These are phyloP conservation scores for Saimiri boliviensis DNA, from an alignment of 2,113 vertebrate species.

Conservation along the genomic window DNA sequence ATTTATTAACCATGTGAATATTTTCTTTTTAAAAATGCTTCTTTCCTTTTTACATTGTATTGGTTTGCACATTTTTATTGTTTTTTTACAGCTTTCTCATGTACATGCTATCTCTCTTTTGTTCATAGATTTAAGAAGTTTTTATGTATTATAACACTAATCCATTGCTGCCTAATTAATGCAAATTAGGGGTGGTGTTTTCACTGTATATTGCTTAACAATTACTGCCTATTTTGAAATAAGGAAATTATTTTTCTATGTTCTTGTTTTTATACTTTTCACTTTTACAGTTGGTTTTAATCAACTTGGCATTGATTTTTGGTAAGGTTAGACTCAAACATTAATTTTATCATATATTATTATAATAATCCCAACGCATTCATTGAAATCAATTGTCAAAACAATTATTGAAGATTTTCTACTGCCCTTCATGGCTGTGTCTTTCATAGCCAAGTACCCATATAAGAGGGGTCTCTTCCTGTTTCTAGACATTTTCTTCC, in stretches of 20 bases:
- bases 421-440: not conserved
- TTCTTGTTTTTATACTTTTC: not conserved
- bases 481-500: not conserved
- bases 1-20: not conserved
- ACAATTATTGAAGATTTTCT: not conserved
- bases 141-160: not conserved
- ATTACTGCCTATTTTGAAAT: not conserved
- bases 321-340: not conserved
- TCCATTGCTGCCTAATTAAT: not conserved
- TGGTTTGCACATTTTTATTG: not conserved
- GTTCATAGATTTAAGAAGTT: not conserved
- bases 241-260: not conserved
- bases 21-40: not conserved
- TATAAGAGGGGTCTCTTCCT: not conserved
- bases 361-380: not conserved
- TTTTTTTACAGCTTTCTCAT: not conserved
- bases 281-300: not conserved
- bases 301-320: not conserved
- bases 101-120: not conserved
- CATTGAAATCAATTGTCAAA: not conserved
- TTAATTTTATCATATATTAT: not conserved
- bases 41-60: not conserved
- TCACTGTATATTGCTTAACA: not conserved
- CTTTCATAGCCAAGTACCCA: not conserved
- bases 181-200: not conserved